Conservation (phyloP, 2,797 vertebrate species). For the Epinephelus coioides region DNA sequence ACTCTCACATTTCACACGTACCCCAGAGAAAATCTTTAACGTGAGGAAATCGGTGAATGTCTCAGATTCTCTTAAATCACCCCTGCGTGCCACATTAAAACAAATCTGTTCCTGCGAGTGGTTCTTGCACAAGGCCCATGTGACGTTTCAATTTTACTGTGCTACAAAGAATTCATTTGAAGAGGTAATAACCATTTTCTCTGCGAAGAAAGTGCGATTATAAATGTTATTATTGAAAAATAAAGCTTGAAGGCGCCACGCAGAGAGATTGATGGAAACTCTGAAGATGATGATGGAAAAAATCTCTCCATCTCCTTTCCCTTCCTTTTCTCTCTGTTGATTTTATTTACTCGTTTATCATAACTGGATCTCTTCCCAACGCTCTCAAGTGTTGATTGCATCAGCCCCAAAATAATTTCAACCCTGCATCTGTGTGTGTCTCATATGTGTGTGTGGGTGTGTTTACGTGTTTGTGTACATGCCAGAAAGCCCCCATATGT, state of each 20-base stretch:
- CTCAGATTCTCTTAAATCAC: neutral
- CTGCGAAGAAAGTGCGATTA: neutral
- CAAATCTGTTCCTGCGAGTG: neutral
- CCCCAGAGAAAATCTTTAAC: neutral
- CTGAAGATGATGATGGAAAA: constrained; percentile 4
- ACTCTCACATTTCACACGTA: neutral
- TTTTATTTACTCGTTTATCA: constrained; percentile 39
- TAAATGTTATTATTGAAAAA: neutral
- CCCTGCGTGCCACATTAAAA: neutral
- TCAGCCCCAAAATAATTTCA: constrained; percentile 30
- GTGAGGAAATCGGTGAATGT: neutral
- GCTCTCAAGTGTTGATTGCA: constrained; percentile 40
- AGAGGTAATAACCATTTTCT: neutral
- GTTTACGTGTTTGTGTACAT: constrained; percentile 24
- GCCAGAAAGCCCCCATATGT: constrained; percentile 36
- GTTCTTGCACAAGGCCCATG: neutral
- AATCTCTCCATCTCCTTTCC: neutral
- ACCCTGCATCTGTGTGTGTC: neutral
- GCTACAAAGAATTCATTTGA: neutral
- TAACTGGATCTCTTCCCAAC: constrained; percentile 30
- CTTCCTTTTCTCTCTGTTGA: constrained; percentile 11
- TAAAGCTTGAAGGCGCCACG: neutral
- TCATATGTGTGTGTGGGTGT: constrained; percentile 15
- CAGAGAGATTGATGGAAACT: constrained; percentile 2
- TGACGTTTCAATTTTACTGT: neutral